A percentile compares a stretch with the other conserved stretches of the same genome.
Conservation (phyloP, 30 jellyfish, hydroid and myxozoan genomes). For the Pseudorhiza aurosa region DNA sequence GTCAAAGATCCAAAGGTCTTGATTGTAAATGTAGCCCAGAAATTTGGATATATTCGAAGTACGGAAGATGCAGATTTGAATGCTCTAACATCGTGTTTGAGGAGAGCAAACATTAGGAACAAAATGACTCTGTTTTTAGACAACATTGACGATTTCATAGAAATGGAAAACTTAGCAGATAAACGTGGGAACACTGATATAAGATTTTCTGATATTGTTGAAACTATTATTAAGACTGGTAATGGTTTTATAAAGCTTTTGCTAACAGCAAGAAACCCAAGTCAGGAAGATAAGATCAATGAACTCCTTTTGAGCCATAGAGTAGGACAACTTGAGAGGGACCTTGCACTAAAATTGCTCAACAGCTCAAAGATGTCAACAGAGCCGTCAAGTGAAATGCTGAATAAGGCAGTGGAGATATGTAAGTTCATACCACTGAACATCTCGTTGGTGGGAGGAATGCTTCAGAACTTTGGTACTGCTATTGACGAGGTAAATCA, state of each 20-base stretch:
- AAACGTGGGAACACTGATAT: not conserved
- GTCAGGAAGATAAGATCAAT: not conserved
- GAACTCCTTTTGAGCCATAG: not conserved
- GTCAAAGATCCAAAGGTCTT: slow-evolving; percentile 9
- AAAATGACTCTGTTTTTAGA: slow-evolving; percentile 17
- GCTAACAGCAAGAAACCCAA: slow-evolving; percentile 26
- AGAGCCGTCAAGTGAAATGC: slow-evolving; percentile 23
- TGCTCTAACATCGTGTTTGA: not conserved
- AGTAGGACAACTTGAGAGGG: slow-evolving; percentile 39
- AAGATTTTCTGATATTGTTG: slow-evolving; percentile 2
- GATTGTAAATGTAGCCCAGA: not conserved
- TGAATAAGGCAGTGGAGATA: slow-evolving; percentile 13
- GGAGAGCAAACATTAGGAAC: not conserved
- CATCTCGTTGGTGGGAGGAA: slow-evolving; percentile 36
- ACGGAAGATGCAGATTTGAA: not conserved
- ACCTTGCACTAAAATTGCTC: slow-evolving; percentile 16
- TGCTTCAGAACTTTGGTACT: slow-evolving; percentile 26
- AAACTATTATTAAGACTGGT: slow-evolving; percentile 21
- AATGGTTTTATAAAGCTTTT: slow-evolving; percentile 20
- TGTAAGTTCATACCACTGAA: slow-evolving; percentile 29
- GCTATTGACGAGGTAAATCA: not conserved
- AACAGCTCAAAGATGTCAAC: slow-evolving; percentile 1
- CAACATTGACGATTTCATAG: slow-evolving; percentile 30
- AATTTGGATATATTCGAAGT: slow-evolving; percentile 24
- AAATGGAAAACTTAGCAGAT: not conserved